Evolutionary conservation across 1,140 invertebrate species (phyloP).

Genomic region (Drosophila lacteicornis): DNA sequence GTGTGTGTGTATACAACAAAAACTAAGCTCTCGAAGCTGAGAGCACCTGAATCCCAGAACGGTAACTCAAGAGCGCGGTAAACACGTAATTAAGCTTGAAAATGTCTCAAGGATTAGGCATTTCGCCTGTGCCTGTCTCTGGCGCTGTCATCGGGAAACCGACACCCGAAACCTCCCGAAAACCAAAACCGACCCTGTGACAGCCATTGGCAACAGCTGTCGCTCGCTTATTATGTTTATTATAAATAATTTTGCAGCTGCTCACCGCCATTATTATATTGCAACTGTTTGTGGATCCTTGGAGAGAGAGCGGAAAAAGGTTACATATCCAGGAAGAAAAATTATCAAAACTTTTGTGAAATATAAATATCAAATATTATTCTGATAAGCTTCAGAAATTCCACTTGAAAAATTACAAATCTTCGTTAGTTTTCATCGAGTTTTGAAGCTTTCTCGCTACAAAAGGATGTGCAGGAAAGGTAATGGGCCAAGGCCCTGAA

Average conservation of each 20-base stretch:
- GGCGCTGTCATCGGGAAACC: conserved; percentile 64
- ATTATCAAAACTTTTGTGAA: too few relatives aligned
- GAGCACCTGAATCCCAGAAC: conserved; percentile 27
- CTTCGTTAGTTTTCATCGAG: not conserved
- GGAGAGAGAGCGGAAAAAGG: too few relatives aligned
- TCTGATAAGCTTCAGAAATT: too few relatives aligned
- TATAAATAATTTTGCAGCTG: conserved; percentile 80
- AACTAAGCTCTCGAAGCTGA: conserved; percentile 29
- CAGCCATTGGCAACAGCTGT: conserved; percentile 76
- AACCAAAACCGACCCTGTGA: conserved; percentile 28
- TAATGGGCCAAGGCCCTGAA: conserved; percentile 11
- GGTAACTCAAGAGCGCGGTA: conserved; percentile 53
- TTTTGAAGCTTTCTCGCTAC: not conserved
- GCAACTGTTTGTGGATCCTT: conserved; percentile 10
- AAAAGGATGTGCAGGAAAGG: not conserved
- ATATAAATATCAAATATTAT: not conserved
- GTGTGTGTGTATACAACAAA: conserved; percentile 14
- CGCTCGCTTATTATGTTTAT: conserved; percentile 78
- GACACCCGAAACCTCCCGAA: conserved; percentile 35
- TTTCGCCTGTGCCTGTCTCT: conserved; percentile 65
- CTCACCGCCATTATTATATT: conserved; percentile 43
- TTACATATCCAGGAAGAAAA: too few relatives aligned
- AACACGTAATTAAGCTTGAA: conserved; percentile 79
- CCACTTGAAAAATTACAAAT: not conserved
- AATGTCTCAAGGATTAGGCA: conserved; percentile 76